Evolutionary conservation across 2,888 invertebrate species (phyloP).

Genomic region (Orthonychiurus folsomi): DNA sequence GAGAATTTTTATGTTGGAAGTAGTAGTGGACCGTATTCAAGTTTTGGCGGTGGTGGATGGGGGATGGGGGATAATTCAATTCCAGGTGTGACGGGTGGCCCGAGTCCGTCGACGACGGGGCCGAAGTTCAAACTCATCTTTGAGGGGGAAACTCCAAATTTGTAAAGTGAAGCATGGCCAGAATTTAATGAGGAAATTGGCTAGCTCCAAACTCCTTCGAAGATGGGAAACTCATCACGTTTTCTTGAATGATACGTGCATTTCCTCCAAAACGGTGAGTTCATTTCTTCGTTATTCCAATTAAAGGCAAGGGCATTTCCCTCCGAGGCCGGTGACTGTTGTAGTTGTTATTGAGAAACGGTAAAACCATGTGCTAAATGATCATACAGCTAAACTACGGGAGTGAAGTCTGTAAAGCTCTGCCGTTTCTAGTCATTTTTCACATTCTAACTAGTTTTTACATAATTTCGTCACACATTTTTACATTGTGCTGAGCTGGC

Average conservation of each 20-base stretch:
- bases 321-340: too few species aligned
- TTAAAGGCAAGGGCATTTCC: too few species aligned
- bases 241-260: slow-evolving; percentile 57
- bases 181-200: slow-evolving; percentile 67
- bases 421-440: too few species aligned
- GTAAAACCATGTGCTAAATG: too few species aligned
- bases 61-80: background rate
- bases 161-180: slow-evolving; percentile 68
- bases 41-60: slow-evolving; percentile 1
- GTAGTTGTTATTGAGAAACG: too few species aligned
- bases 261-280: slow-evolving; percentile 64
- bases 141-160: slow-evolving; percentile 63
- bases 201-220: slow-evolving; percentile 65
- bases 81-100: background rate
- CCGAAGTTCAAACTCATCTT: slow-evolving; percentile 60
- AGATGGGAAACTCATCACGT: slow-evolving; percentile 70
- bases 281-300: background rate
- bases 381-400: too few species aligned
- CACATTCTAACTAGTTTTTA: too few species aligned
- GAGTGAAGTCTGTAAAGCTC: too few species aligned
- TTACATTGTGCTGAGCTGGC: too few species aligned
- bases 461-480: too few species aligned
- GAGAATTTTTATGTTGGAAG: too few species aligned
- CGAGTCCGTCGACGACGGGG: slow-evolving; percentile 45
- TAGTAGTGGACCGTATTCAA: too few species aligned